Evolutionary conservation across 2,797 vertebrate species (phyloP), one percentile per base, ranked within the genome.

Genomic region (Epinephelus coioides): DNA sequence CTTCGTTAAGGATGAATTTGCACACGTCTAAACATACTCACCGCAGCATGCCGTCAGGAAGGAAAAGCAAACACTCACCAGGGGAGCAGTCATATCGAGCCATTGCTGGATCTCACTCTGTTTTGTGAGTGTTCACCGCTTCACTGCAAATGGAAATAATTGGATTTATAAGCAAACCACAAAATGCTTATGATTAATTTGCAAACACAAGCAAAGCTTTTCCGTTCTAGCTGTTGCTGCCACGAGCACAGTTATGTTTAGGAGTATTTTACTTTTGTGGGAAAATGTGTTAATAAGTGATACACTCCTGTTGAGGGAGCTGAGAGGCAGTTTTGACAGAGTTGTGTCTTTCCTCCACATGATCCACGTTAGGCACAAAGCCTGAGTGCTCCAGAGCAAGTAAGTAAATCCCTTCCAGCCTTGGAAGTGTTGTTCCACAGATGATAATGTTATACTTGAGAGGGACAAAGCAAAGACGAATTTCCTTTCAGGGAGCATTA

Each of bases 401-500:
- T 2, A 25, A 55, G 15, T 43, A n/a, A 63, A 69, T n/a, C 53
- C 43, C 43, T 3, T 21, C 17, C n/a, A 34, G 27, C 27, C 47
- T 34, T 9, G 14, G 44, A 60, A 34, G 18, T 44, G 23, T 51
- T 66, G 43, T 50, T 34, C 4, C 21, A 17, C 61, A 46, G 40
- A 49, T 62, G 43, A 44, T 49, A 13, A 67, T 67, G 25, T 30
- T 19, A 10, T 34, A 34, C 40, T 44, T 54, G 38, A 63, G 40
- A 61, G 15, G 43, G 30, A 15, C 50, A 63, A 62, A 49, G 0
- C 38, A 38, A 43, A 55, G 19, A 49, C 55, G 6, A n/a, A 53
- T 63, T 72, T 78, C 61, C 50, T 54, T 66, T 70, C 50, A 51
- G 15, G 54, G 21, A 56, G 49, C 49, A 62, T 44, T 53, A 67